Conservation (phyloP, 1,140 invertebrate genomes). For the Hyphantria cunea region DNA sequence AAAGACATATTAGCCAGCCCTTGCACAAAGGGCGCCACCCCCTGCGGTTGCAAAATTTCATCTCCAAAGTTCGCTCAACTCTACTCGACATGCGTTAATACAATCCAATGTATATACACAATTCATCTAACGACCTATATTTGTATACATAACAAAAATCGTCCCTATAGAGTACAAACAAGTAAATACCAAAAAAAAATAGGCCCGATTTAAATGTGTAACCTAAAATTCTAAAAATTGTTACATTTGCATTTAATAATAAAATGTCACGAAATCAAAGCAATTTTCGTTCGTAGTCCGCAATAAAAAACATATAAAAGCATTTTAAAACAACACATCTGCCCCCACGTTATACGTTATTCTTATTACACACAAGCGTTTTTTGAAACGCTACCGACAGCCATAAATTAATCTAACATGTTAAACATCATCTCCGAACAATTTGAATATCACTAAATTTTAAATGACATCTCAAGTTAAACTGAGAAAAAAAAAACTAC, state of each 20-base stretch:
- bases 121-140: not conserved
- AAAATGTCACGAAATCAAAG: not conserved
- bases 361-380: not conserved
- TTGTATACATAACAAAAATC: no score
- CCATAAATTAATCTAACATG: constrained; percentile 14
- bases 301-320: constrained; percentile 2
- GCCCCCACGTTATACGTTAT: not conserved
- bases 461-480: constrained; percentile 28
- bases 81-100: constrained; percentile 42
- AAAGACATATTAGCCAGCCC: constrained; percentile 35
- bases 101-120: constrained; percentile 8
- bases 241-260: no score
- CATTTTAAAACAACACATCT: constrained; percentile 1
- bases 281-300: not conserved
- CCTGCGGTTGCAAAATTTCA: constrained; percentile 66
- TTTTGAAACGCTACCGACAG: constrained; percentile 9
- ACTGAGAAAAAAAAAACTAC: constrained; percentile 16
- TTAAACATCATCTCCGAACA: constrained; percentile 10
- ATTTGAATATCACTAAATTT: constrained; percentile 34
- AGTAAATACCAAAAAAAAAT: no score
- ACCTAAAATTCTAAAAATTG: no score
- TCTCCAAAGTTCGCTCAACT: constrained; percentile 54
- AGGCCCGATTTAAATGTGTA: no score
- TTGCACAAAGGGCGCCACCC: constrained; percentile 27
- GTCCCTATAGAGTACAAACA: no score